Conservation (phyloP, 2,113 vertebrate species). For the Myiozetetes cayanensis region DNA sequence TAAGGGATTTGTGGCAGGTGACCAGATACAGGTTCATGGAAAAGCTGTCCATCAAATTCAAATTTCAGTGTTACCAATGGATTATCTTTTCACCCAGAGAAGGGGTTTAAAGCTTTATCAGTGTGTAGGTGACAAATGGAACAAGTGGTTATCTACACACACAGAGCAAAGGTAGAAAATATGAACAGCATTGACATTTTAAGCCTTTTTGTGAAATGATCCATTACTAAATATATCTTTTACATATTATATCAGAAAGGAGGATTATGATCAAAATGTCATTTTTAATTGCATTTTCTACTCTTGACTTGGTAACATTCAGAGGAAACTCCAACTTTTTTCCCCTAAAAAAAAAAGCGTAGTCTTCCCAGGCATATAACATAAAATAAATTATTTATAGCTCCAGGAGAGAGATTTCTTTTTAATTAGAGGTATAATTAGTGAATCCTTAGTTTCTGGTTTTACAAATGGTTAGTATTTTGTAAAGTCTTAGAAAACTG, state of each 20-base stretch:
- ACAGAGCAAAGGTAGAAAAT: neutral
- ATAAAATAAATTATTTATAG: neutral
- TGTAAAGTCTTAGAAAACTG: neutral
- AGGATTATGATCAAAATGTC: slow-evolving; percentile 17
- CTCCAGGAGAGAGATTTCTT: neutral
- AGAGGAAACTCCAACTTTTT: neutral
- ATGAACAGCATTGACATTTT: slow-evolving; percentile 15
- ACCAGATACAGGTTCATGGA: neutral
- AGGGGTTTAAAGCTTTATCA: neutral
- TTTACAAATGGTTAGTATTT: neutral
- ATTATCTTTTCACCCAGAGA: neutral
- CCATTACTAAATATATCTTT: slow-evolving; percentile 26
- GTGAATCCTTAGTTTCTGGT: neutral
- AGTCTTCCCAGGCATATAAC: neutral
- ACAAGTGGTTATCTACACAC: neutral
- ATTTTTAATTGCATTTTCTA: slow-evolving; percentile 40
- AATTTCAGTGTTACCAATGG: neutral
- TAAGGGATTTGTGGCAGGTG: neutral
- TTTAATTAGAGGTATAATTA: neutral
- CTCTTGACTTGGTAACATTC: neutral
- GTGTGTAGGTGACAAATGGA: neutral
- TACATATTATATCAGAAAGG: neutral
- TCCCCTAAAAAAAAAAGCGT: neutral
- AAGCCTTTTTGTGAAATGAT: slow-evolving; percentile 19
- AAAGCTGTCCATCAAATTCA: neutral